phyloP scores from a whole-genome alignment of 2,113 vertebrate species.

The Protobothrops mucrosquamatus region DNA sequence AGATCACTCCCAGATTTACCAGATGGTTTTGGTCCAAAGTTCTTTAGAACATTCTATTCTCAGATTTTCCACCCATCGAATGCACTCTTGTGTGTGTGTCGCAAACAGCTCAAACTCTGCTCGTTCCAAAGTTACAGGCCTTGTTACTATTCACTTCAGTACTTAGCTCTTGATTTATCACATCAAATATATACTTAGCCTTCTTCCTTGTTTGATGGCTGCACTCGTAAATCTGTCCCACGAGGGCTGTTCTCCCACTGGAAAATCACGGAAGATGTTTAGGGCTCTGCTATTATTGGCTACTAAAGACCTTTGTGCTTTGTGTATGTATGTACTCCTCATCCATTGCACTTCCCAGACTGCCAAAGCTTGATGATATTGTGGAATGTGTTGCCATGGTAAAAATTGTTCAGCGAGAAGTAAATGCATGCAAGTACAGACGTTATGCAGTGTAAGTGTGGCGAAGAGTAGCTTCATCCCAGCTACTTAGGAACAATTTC shows the following conservation, averaged over 20 bases:
- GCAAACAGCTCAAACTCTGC: neutral
- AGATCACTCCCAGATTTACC: neutral
- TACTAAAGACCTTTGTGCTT: neutral
- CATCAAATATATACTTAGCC: neutral
- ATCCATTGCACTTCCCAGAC: neutral
- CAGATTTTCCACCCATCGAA: neutral
- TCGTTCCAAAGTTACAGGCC: neutral
- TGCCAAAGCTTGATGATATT: neutral
- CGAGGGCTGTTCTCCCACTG: neutral
- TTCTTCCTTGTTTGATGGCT: neutral
- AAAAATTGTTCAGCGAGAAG: conserved; percentile 40
- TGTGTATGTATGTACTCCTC: neutral
- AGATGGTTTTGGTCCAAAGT: neutral
- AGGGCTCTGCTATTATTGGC: neutral
- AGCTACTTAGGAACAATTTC: conserved; percentile 56
- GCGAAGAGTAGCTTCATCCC: conserved; percentile 36
- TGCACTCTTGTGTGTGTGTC: neutral
- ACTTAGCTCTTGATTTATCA: neutral
- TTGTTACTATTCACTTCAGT: neutral
- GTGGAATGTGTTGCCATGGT: conserved; percentile 44
- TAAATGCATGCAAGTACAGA: conserved; percentile 33
- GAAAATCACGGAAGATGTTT: neutral
- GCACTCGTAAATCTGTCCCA: neutral
- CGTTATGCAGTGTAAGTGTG: conserved; percentile 36
- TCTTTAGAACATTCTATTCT: neutral